Base-by-base conservation (phyloP, 2,888 invertebrate species). In the Chydorus sphaericus region DNA sequence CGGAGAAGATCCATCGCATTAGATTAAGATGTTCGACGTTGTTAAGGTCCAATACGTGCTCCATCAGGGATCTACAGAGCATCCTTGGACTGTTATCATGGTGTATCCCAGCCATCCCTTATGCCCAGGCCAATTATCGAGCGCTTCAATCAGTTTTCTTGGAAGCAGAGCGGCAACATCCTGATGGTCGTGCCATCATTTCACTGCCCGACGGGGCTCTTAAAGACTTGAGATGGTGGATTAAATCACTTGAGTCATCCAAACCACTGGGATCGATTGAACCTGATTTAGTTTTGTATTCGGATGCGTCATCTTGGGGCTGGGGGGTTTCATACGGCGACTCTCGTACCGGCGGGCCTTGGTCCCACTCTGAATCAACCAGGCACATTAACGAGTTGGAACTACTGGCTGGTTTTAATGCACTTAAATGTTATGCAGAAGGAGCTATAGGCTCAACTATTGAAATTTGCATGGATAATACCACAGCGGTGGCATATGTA, bases 301-400 rank as follows among this genome's bases (percentile, higher is more conserved):
- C 39, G 10, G 39, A 39, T 39, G 39, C 39, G 18, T 39, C 39
- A 39, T 23, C 23, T 20, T 39, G 20, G 39, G 39, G 39, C 23
- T 39, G 16, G 39, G 38, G 39, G 39, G 23, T 20, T n/a, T 31
- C 36, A n/a, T 20, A 33, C 8, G 33, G 26, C 10, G 33, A 52
- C 33, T 31, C 11, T 18, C 31, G 26, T 26, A 52, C 33, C 18
- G 52, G 52, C 18, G 52, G 52, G 33, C 36, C 52, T 33, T 52
- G 36, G 52, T 20, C 33, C 36, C 26, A 31, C 18, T 16, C 26
- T 31, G 31, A 52, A 33, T 8, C 39, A 18, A 39, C 18, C 23
- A 18, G 39, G 18, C 39, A 39, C 23, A 39, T 39, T 39, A 39
- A 39, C 23, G 39, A 39, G 23, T 39, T 39, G 39, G 39, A 39